Conservation (phyloP, 30 jellyfish, hydroid and myxozoan species). For the Mastigias papua region DNA sequence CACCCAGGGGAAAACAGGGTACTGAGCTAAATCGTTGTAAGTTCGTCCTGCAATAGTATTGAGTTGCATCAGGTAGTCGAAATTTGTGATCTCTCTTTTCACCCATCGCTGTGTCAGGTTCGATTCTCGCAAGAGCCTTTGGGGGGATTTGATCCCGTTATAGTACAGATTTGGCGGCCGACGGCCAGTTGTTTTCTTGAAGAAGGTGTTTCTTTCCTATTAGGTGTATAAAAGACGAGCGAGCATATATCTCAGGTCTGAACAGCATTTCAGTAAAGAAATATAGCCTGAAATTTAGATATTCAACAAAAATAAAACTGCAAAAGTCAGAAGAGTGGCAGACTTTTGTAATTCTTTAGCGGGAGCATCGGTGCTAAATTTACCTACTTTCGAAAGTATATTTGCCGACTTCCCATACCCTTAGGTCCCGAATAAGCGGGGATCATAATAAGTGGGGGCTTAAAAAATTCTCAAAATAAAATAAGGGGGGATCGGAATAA, state of each 20-base stretch:
- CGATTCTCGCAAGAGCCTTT: conserved; percentile 82
- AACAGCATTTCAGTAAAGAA: not conserved
- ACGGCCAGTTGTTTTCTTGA: conserved; percentile 63
- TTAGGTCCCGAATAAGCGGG: too few relatives aligned
- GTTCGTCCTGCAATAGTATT: conserved; percentile 98
- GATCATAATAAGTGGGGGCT: too few relatives aligned
- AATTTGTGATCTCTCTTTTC: conserved; percentile 87
- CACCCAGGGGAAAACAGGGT: conserved; percentile 99
- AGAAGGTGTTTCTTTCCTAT: conserved; percentile 79
- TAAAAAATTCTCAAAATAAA: too few relatives aligned
- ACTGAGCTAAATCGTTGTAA: conserved; percentile 95
- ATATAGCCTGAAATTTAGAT: not conserved
- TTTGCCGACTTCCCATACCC: too few relatives aligned
- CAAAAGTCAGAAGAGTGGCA: too few relatives aligned
- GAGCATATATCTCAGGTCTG: too few relatives aligned
- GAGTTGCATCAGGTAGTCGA: conserved; percentile 91
- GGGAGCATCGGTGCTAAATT: too few relatives aligned
- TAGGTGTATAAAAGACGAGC: not conserved
- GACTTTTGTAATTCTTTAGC: too few relatives aligned
- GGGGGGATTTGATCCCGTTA: conserved; percentile 95
- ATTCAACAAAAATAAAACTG: too few relatives aligned
- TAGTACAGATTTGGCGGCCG: conserved; percentile 84
- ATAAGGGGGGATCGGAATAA: too few relatives aligned
- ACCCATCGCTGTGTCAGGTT: conserved; percentile 91
- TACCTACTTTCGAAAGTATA: too few relatives aligned